Base-by-base conservation (phyloP, 1,140 invertebrate genomes). In the Chymomyza costata region DNA sequence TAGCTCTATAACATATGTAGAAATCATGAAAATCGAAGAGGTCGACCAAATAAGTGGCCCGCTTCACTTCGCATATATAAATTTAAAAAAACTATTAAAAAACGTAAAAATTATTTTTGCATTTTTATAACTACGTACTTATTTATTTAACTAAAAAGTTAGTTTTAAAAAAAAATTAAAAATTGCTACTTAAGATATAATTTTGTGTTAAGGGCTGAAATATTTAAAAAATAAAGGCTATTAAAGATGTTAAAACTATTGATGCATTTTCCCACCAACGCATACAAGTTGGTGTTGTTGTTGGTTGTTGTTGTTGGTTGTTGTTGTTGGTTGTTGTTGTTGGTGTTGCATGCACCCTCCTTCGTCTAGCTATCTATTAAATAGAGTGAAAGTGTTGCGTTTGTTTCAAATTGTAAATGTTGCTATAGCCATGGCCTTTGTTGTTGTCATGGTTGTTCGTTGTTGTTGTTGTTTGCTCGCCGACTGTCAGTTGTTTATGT, bases 311-410 rank as follows among this genome's bases (percentile, higher is more conserved):
- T 46, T 16, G 14, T 35, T 46, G n/a, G n/a, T 17, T 40, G 25
- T 53, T 38, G 30, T 41, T 41, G 39, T 54, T 48, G 66, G 50
- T 68, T 19, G 40, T 31, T n/a, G 38, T 40, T 21, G 17, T 18
- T 18, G 25, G 25, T 17, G 6, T 32, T 32, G 31, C 44, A 7
- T n/a, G 39, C 40, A 62, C 52, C 55, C 54, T 49, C 49, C 44
- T 56, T 55, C 48, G 31, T 17, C 25, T 56, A 63, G 70, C 25
- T 80, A 55, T 63, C 66, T 80, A 68, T 68, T 80, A 80, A 82
- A 54, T 82, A 82, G 78, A 82, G 76, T 82, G 76, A 82, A 82
- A 82, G 76, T 82, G 76, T 82, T 82, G 70, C 78, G 70, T 82
- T 73, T 80, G 69, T 67, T 67, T 69, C 56, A 62, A 69, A 71